Percentiles rank a stretch among this genome's conserved stretches.
phyloP scores from a whole-genome alignment of 2,797 vertebrate genomes.

The Alectoris magna region DNA sequence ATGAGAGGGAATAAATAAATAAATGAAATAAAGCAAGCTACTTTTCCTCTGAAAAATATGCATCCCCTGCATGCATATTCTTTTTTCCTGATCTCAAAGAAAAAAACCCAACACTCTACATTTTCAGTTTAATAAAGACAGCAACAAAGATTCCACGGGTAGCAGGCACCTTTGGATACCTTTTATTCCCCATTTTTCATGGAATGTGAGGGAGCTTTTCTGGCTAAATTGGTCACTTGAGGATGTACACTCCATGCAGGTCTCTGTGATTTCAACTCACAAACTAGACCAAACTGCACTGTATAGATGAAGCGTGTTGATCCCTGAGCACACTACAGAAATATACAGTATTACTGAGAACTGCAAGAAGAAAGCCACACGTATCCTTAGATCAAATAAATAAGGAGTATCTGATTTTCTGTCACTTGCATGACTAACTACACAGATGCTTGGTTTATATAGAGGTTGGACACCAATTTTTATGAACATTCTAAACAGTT shows the following conservation, averaged over 20 bases:
- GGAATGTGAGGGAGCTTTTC: not conserved
- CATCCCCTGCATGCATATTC: not conserved
- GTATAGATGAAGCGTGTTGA: not conserved
- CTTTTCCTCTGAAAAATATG: not conserved
- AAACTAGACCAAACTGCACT: not conserved
- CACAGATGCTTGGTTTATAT: not conserved
- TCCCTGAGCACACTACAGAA: not conserved
- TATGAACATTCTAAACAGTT: not conserved
- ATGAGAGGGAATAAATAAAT: not conserved
- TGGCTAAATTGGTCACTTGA: not conserved
- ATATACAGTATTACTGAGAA: not conserved
- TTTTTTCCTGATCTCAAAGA: not conserved
- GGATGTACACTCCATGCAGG: not conserved
- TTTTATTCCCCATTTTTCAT: not conserved
- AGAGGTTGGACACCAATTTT: not conserved
- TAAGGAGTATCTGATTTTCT: not conserved
- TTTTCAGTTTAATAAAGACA: not conserved
- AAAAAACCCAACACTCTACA: not conserved
- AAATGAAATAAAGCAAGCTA: not conserved
- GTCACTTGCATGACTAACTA: not conserved
- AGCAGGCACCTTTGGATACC: not conserved
- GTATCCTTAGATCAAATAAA: not conserved
- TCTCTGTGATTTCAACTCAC: not conserved
- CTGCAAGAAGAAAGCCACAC: not conserved
- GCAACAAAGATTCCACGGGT: not conserved